These are phyloP conservation scores for Dinomys branickii DNA, from an alignment of 2,113 vertebrate genomes.

Conservation along the genomic window DNA sequence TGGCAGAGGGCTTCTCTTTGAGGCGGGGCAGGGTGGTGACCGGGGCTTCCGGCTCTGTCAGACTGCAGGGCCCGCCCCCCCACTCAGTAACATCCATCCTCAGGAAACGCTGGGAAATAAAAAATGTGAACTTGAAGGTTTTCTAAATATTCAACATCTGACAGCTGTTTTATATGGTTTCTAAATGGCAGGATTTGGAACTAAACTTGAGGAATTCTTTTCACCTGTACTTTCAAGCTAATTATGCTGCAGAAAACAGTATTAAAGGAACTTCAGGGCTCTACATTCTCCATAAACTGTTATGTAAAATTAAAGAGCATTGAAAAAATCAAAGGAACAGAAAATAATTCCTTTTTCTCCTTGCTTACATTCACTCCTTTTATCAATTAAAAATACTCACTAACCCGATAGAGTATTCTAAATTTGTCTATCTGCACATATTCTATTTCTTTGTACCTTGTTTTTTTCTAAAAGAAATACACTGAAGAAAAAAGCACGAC, in stretches of 20 bases:
- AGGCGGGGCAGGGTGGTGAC: neutral
- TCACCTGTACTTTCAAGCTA: neutral
- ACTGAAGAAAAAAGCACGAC: neutral
- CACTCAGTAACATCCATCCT: neutral
- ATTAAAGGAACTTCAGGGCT: conserved; percentile 1
- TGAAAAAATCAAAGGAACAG: conserved; percentile 13
- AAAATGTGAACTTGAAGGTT: neutral
- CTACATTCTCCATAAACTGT: neutral
- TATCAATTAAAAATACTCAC: too few species aligned
- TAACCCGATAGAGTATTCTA: neutral
- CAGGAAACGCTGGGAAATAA: neutral
- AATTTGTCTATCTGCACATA: neutral
- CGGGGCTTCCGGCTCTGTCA: neutral
- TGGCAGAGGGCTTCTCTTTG: neutral
- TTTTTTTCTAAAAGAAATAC: conserved; percentile 16
- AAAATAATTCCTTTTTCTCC: neutral
- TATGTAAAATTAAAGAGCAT: neutral
- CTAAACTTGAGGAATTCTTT: neutral
- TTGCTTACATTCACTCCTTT: neutral
- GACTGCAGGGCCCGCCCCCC: neutral
- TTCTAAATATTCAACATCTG: neutral
- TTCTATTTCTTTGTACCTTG: neutral
- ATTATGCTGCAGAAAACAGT: conserved; percentile 9
- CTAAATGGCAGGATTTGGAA: neutral
- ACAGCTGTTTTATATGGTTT: neutral